Evolutionary conservation across 2,113 vertebrate species (phyloP), one percentile per base, ranked within the genome.

Genomic region (Smithornis capensis): DNA sequence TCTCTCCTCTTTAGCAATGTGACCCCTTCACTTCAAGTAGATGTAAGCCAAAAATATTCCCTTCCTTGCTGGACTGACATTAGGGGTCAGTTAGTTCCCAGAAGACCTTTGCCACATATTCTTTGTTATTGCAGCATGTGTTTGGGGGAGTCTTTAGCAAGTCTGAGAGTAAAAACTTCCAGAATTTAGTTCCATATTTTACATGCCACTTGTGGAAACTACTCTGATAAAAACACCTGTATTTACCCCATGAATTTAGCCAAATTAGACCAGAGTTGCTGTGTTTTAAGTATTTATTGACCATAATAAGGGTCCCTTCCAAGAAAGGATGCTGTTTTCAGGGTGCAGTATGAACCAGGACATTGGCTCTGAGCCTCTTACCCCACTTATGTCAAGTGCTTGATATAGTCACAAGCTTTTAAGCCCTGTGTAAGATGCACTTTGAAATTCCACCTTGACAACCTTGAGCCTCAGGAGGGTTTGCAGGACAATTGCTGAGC

Each of bases 341-440:
- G 29, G 62, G 42, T 31, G 56, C 47, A 21, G 0, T 37, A 25
- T 56, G 56, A 75, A 50, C 38, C 38, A 57, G 92, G 77, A 57
- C 15, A 0, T 62, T 38, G 37, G 29, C 65, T 44, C 82, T 87
- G 92, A 95, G 94, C 95, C 73, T 93, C 83, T 96, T 96, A 96
- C 73, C 75, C 87, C 87, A 50, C 79, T 87, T 89, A 83, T 83
- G 65, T 65, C 86, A 87, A 59, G 53, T 53, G 87, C 92, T 94
- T 79, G 77, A 45, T 84, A 76, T 8, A 85, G 87, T 29, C 87
- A 25, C 87, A 92, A 89, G 91, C 91, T 95, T 94, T 95, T 94
- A 96, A 97, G 94, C 96, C 94, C 40, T 75, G 35, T 67, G 8
- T 95, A 87, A 87, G 89, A 89, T 2, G 29, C 33, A 38, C 52